Evolutionary conservation across 1,140 invertebrate species (phyloP), one percentile per base, ranked within the genome.

Genomic region (Meloidogyne floridensis): DNA sequence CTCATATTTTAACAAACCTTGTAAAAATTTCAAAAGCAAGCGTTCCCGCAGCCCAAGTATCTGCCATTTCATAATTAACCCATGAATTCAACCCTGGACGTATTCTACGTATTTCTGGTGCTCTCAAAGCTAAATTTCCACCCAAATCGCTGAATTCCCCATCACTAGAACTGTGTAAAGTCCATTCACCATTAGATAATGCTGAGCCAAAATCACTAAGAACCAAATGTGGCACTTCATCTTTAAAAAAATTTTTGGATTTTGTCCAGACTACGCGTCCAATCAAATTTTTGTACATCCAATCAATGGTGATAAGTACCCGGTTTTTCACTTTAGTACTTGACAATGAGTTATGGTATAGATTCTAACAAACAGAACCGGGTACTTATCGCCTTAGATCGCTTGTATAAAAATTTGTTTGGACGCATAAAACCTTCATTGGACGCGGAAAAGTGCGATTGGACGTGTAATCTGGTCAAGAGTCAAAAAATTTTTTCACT

Each of bases 21-120:
- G 85, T 87, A 54, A 86, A 86, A 10, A 86, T 86, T 77, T 86
- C 85, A 74, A 85, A 87, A 2, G 69, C 85, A 8, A 86, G 54
- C 7, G 85, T 87, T 32, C 76, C 85, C 20, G 77, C 82, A 0
- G 82, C 77, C 85, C 85, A 86, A 2, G 59, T 56, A 70, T 86
- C 85, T 42, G 85, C 80, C 82, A 80, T 85, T n/a, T 72, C 43
- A 72, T 83, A 86, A 59, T 86, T 77, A 42, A 86, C 15, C 1
- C 65, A 72, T n/a, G 72, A 69, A 13, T 80, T 51, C 4, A 83
- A 71, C 3, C 51, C 83, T 20, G 81, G 59, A 3, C 32, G 70
- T 43, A 70, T 72, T 43, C 85, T 75, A 13, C 80, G 54, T 54
- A 86, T 87, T 77, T 86, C 85, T 0, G 85, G 85, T 11, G 85